Evolutionary conservation across 2,888 invertebrate genomes (phyloP).

Genomic region (Sepioteuthis lessoniana): DNA sequence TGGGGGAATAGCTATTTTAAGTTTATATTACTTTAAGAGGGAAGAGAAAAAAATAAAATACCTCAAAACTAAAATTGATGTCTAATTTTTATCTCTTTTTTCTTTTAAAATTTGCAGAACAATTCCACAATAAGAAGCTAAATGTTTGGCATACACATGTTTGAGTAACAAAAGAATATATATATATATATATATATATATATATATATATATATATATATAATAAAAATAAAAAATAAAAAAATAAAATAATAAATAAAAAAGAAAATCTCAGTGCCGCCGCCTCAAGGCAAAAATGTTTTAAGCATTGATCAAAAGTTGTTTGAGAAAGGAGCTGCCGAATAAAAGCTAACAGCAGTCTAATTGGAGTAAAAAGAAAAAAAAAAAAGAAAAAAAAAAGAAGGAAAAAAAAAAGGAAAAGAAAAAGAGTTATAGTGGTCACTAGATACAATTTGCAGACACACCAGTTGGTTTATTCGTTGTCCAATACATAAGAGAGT

Average conservation of each 20-base stretch:
- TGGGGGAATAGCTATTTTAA: background rate
- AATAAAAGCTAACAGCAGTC: slow-evolving; percentile 14
- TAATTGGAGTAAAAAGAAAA: background rate
- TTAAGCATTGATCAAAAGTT: background rate
- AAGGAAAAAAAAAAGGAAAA: no score
- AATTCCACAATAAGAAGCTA: slow-evolving; percentile 21
- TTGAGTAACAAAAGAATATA: slow-evolving; percentile 35
- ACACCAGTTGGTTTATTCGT: slow-evolving; percentile 37
- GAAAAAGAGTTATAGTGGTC: background rate
- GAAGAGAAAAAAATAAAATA: background rate
- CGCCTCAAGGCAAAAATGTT: background rate
- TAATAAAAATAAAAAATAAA: background rate
- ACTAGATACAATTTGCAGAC: slow-evolving; percentile 44
- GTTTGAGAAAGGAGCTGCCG: slow-evolving; percentile 36
- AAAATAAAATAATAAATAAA: background rate
- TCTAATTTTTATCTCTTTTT: background rate
- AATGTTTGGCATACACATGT: slow-evolving; percentile 9
- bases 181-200: background rate
- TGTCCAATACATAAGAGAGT: slow-evolving; percentile 39
- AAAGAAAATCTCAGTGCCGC: background rate
- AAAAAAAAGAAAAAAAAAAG: no score
- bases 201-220: no score
- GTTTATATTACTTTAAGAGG: background rate
- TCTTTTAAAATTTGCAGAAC: background rate
- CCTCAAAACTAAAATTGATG: slow-evolving; percentile 1